Evolutionary conservation across 2,888 invertebrate species (phyloP).

Genomic region (Ptychoptera albimana): DNA sequence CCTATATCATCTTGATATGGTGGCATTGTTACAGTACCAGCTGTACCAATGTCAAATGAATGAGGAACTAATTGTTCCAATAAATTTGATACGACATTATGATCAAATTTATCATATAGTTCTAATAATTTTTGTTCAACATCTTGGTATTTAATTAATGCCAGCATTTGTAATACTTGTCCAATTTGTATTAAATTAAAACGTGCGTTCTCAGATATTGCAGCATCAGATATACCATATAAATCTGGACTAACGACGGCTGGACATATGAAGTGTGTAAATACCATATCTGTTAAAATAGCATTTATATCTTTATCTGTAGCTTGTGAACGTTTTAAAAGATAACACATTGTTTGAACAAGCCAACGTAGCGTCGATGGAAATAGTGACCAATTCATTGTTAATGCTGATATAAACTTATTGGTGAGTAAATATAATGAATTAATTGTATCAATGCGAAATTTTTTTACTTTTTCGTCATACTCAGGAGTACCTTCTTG

Average conservation of each 20-base stretch:
- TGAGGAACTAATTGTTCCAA: conserved; percentile 48
- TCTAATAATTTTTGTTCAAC: conserved; percentile 57
- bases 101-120: conserved; percentile 65
- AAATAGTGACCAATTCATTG: conserved; percentile 76
- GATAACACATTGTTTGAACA: conserved; percentile 65
- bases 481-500: conserved; percentile 58
- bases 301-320: conserved; percentile 31
- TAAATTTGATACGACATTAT: conserved; percentile 60
- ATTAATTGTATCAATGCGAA: conserved; percentile 63
- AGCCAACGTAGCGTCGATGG: conserved; percentile 84
- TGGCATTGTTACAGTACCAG: conserved; percentile 21
- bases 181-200: conserved; percentile 85
- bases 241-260: conserved; percentile 94
- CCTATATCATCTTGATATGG: conserved; percentile 38
- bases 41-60: conserved; percentile 23
- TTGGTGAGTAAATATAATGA: conserved; percentile 64
- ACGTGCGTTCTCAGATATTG: conserved; percentile 77
- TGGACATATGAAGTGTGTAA: conserved; percentile 88
- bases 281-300: conserved; percentile 83
- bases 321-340: conserved; percentile 38
- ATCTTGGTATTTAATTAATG: conserved; percentile 69
- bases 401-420: conserved; percentile 66
- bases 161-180: conserved; percentile 82
- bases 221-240: conserved; percentile 83
- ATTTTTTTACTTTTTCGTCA: conserved; percentile 52